phyloP scores from a whole-genome alignment of 1,140 invertebrate species.

The Nomia melanderi region DNA sequence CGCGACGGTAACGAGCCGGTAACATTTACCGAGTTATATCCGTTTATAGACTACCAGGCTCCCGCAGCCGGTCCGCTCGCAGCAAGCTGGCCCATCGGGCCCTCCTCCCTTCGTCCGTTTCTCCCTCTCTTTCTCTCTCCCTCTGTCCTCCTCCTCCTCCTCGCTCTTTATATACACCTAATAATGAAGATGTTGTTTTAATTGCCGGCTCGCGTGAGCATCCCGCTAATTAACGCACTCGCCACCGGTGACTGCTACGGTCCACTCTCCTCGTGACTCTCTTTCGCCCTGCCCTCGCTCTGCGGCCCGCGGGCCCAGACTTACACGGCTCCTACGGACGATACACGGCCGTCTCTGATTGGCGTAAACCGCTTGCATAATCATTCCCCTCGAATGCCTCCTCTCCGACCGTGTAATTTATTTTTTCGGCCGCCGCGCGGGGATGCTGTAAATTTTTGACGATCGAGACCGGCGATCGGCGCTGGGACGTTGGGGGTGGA shows the following conservation, averaged over 20 bases:
- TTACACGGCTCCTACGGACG: constrained; percentile 13
- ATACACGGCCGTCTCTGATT: constrained; percentile 29
- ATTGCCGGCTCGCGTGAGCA: constrained; percentile 80
- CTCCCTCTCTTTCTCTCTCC: neutral
- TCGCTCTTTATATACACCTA: constrained; percentile 67
- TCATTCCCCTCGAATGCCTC: constrained; percentile 12
- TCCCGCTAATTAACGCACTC: constrained; percentile 80
- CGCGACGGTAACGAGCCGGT: constrained; percentile 56
- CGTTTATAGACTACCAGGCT: constrained; percentile 56
- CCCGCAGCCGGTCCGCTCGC: constrained; percentile 13
- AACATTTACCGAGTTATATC: constrained; percentile 55
- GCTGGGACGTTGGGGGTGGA: neutral
- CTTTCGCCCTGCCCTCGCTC: constrained; percentile 19
- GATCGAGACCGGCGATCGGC: neutral
- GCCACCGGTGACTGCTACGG: constrained; percentile 70
- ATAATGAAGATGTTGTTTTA: constrained; percentile 81
- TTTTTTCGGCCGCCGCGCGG: neutral
- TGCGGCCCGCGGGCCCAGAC: too few relatives aligned
- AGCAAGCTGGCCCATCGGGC: constrained; percentile 34
- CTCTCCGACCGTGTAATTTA: neutral
- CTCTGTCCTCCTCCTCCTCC: neutral
- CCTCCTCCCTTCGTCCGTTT: neutral
- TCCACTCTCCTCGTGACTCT: constrained; percentile 68
- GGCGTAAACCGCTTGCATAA: constrained; percentile 31
- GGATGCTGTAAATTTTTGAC: constrained; percentile 4